Evolutionary conservation across 2,113 vertebrate genomes (phyloP), one percentile per base, ranked within the genome.

Genomic region (Damaliscus lunatus): DNA sequence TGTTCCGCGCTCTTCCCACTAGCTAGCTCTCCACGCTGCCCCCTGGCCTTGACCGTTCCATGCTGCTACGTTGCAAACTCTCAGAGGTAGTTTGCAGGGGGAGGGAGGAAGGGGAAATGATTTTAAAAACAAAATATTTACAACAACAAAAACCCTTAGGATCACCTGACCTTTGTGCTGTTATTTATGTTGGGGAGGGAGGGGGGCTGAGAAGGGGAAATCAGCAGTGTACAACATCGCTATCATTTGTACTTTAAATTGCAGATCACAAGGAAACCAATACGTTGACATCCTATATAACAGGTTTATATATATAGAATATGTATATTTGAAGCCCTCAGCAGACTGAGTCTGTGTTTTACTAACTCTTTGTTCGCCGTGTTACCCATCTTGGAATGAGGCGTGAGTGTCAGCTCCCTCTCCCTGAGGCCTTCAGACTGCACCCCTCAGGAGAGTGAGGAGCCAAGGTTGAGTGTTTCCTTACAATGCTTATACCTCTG

Each of bases 321-420:
- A 98, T 98, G 9, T 98, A 96, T 99, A 98, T 98, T 98, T 98
- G 98, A 98, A 98, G 97, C 97, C 98, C 97, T 98, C 98, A 97
- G 93, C 98, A 98, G 98, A 98, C 97, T 43, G 88, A 94, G 85
- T 98, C 98, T 98, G 9, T 95, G 97, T 97, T 97, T 98, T 98
- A 98, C 98, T 98, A 98, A 99, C 98, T 98, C 96, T 98, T 97
- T 96, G 96, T 97, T 98, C 94, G 36, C 98, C 90, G 88, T 98
- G 97, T 98, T 96, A 96, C 97, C 98, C 93, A 9, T 98, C 97
- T 98, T 33, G 25, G 90, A 98, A 90, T 90, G 96, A 98, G 98
- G 94, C 95, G 94, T 97, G 90, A 92, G 95, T 97, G 78, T 97
- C 86, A 25, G 55, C 88, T 77, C 93, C 97, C 92, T 98, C 94